Evolutionary conservation across 1,140 invertebrate species (phyloP), one percentile per base, ranked within the genome.

Genomic region (Tribolium madens): DNA sequence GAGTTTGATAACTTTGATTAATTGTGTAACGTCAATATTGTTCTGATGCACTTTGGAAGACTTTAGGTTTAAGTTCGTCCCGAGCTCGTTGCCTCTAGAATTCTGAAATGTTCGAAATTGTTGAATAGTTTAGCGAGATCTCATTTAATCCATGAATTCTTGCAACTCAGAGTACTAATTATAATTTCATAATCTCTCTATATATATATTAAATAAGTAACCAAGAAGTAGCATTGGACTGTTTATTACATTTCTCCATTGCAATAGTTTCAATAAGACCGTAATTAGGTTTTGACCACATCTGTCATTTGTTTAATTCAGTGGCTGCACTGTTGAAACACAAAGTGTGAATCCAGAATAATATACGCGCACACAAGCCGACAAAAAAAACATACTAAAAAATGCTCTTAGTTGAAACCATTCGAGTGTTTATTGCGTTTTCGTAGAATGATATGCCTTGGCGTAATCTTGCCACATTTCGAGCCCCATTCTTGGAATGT

Each of bases 1-100:
- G 52, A 57, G 52, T 57, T 57, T 21, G 52, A 57, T 57, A 57
- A 57, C 52, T 57, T 57, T 57, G 52, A 57, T 57, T 57, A 21
- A 57, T 26, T 21, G 15, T 18, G 52, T 57, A 18, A 42, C 52
- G 52, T 57, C 52, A 57, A 57, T 57, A 57, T 57, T 57, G 21
- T 57, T 21, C 52, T 21, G 52, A 57, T 57, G 52, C 52, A 57
- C 15, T 57, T 21, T 57, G 17, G 4, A 14, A 18, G 18, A 17
- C 7, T 57, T 57, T 57, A 21, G n/a, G 14, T 21, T n/a, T 1
- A 15, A 53, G 6, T 15, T 21, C 18, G 33, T 17, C 52, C 14
- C 14, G 9, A 57, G 7, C 18, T 21, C 52, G 17, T 7, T 52
- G 2, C 5, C 50, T 13, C 50, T 15, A 57, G 33, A 36, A 36